Base-by-base conservation (phyloP, 2,113 vertebrate genomes). In the Dasyornis broadbenti region DNA sequence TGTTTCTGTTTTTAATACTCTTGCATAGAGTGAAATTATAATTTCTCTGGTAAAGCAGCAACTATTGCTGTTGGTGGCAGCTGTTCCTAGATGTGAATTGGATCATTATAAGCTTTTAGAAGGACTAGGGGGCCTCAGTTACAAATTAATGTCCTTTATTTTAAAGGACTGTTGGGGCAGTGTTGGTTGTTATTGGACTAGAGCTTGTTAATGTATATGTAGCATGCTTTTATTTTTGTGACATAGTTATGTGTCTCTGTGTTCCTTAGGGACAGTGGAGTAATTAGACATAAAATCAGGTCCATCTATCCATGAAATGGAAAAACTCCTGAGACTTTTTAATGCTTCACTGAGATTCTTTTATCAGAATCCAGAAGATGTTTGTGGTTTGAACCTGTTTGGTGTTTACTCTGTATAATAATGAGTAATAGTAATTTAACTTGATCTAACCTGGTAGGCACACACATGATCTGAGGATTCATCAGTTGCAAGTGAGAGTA, bases 391-490 rank as follows among this genome's bases (percentile, higher is more conserved):
- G 35, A 65, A n/a, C 6, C 8, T 11, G 23, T 84, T 83, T 72
- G 59, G 11, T 24, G 5, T 82, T 89, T 68, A 35, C 35, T n/a
- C 30, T 54, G 13, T 56, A 13, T 60, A 65, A 39, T 56, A 59
- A 61, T 28, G 21, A 7, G 47, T 66, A 37, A 44, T 45, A n/a
- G 11, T 72, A 61, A 69, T 78, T 68, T 40, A 20, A 44, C n/a
- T 86, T 90, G 33, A 17, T 91, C 64, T 86, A 27, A 72, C 42
- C 47, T 85, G 28, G 31, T 82, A 99, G 99, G 97, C 99, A 99
- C 93, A 99, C 99, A 11, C 99, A 99, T 40, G 98, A 99, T 89
- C 97, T 99, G 30, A 98, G 99, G 92, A 98, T 99, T 33, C 99
- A 99, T 94, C 99, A 99, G 86, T 76, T 99, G 89, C 98, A 99